Percentiles rank a stretch among this genome's conserved stretches.
phyloP scores from a whole-genome alignment of 2,113 vertebrate species.

The Cyanocitta stelleri region DNA sequence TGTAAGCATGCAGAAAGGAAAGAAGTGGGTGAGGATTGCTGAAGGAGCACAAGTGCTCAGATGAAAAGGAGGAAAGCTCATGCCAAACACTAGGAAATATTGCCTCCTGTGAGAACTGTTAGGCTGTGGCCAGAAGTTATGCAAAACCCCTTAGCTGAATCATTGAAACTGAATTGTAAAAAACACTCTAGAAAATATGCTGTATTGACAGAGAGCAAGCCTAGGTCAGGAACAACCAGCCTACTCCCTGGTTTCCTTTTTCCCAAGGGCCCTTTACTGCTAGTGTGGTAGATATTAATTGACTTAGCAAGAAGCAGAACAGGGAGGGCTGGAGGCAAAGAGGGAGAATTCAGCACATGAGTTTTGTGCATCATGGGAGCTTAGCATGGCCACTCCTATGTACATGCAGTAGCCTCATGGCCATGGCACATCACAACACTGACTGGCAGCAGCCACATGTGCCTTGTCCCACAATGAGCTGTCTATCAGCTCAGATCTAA shows the following conservation, averaged over 20 bases:
- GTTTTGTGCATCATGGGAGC: not conserved
- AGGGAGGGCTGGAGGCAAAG: conserved; percentile 24
- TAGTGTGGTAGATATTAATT: not conserved
- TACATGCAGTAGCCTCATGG: not conserved
- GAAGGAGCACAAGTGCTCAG: conserved; percentile 7
- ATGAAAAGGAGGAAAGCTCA: conserved; percentile 15
- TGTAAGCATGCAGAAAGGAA: not conserved
- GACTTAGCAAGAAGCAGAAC: conserved; percentile 16
- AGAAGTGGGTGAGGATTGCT: not conserved
- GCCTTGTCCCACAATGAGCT: not conserved
- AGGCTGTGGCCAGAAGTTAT: conserved; percentile 7
- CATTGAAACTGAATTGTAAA: conserved; percentile 29
- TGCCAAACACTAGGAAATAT: conserved; percentile 35
- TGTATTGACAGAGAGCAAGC: not conserved
- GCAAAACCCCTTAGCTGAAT: conserved; percentile 29
- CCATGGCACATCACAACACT: accelerated
- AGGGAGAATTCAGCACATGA: not conserved
- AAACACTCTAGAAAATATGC: conserved; percentile 47
- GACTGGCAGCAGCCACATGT: not conserved
- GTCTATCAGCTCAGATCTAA: not conserved
- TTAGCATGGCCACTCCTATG: accelerated
- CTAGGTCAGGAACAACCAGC: conserved; percentile 3
- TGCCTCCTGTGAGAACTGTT: conserved; percentile 14
- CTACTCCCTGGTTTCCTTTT: conserved; percentile 15
- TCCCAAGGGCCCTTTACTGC: not conserved